phyloP scores from a whole-genome alignment of 2,888 invertebrate genomes.

The Trachelus stipa region DNA sequence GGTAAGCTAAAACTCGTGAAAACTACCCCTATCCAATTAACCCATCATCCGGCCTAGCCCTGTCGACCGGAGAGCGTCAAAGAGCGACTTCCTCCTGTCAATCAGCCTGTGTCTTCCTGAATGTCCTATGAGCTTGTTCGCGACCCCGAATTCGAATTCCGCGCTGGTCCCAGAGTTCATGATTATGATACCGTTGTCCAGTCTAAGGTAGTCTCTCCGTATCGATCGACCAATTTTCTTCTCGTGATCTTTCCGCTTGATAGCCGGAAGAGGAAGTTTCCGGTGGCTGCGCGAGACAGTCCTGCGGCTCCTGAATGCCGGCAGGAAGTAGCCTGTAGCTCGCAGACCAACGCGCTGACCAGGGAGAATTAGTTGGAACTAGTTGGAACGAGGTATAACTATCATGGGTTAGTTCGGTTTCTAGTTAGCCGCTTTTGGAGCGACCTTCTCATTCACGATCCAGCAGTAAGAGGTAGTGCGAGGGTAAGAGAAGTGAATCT shows the following conservation, averaged over 20 bases:
- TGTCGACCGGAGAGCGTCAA: slow-evolving; percentile 9
- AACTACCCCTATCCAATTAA: slow-evolving; percentile 40
- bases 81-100: slow-evolving; percentile 1
- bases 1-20: slow-evolving; percentile 33
- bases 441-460: not conserved
- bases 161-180: not conserved
- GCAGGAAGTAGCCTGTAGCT: not conserved
- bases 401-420: not conserved
- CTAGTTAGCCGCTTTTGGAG: not conserved
- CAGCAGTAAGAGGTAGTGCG: not conserved
- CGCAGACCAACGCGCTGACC: not conserved
- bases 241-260: not conserved
- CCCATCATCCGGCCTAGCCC: slow-evolving; percentile 23
- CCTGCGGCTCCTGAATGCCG: not conserved
- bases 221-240: not conserved
- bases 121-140: not conserved
- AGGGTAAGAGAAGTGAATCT: not conserved
- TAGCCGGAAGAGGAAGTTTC: not conserved
- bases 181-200: not conserved
- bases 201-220: not conserved
- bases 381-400: not conserved
- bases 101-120: not conserved
- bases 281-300: not conserved
- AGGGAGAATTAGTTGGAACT: not conserved
- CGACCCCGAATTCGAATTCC: not conserved